Evolutionary conservation across 2,113 vertebrate species (phyloP).

Genomic region (Pelmatolapia mariae): DNA sequence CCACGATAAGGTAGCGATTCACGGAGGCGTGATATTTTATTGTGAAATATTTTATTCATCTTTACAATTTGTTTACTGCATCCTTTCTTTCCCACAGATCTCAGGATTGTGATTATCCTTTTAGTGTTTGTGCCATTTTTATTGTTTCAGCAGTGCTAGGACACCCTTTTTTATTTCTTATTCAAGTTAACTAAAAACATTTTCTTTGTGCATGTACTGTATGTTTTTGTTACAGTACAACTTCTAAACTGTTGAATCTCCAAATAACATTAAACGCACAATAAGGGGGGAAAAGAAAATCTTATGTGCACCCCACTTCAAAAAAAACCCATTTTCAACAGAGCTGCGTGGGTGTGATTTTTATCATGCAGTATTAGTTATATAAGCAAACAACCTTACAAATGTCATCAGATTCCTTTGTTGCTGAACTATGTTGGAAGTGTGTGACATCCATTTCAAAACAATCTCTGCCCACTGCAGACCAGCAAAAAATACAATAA

Average conservation of each 20-base stretch:
- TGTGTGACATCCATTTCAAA: not conserved
- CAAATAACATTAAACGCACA: not conserved
- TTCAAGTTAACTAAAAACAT: not conserved
- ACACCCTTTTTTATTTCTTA: not conserved
- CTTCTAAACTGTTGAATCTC: not conserved
- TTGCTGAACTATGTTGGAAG: not conserved
- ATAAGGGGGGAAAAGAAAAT: not conserved
- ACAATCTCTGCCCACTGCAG: not conserved
- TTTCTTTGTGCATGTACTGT: not conserved
- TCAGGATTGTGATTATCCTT: not conserved
- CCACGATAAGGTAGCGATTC: too few relatives aligned
- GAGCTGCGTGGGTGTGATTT: not conserved
- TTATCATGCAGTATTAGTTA: not conserved
- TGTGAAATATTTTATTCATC: not conserved
- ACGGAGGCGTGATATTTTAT: too few relatives aligned
- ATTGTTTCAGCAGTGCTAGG: not conserved
- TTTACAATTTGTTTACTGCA: not conserved
- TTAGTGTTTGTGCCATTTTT: not conserved
- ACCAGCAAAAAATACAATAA: not conserved
- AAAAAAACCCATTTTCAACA: not conserved
- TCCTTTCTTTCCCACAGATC: not conserved
- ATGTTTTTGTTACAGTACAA: not conserved
- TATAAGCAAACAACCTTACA: not conserved
- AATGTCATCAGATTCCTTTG: not conserved
- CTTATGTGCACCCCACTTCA: not conserved